Conservation (phyloP, 2,113 vertebrate genomes). For the Xenopus laevis region DNA sequence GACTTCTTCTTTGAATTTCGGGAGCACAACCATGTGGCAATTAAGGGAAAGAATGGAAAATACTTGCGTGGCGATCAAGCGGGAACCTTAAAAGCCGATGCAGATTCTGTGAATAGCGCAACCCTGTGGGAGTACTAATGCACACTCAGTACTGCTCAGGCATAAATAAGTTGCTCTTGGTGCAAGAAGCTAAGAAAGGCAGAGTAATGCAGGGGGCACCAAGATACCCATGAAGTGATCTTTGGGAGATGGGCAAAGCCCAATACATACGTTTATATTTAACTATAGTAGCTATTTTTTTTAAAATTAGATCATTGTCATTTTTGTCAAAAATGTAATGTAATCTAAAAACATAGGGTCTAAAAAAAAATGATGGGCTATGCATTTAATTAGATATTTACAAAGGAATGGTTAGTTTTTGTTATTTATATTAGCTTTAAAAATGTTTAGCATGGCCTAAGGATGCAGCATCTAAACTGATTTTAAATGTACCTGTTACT, state of each 20-base stretch:
- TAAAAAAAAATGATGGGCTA: constrained; percentile 1
- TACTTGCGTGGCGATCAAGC: constrained; percentile 89
- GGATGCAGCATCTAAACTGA: too few relatives aligned
- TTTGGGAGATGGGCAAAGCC: too few relatives aligned
- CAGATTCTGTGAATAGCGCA: constrained; percentile 60
- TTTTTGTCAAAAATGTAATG: not conserved
- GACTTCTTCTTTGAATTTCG: constrained; percentile 91
- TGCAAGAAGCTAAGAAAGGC: not conserved
- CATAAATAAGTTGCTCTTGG: not conserved
- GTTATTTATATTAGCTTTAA: constrained; percentile 6
- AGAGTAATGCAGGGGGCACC: too few relatives aligned
- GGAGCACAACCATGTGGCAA: constrained; percentile 80
- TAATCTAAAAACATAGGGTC: not conserved
- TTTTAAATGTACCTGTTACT: too few relatives aligned
- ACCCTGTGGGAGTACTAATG: constrained; percentile 91
- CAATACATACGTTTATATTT: too few relatives aligned
- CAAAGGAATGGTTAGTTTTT: not conserved
- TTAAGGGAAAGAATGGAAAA: constrained; percentile 80
- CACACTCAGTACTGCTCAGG: constrained; percentile 11
- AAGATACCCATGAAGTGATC: too few relatives aligned
- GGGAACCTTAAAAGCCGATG: constrained; percentile 82
- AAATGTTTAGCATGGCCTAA: not conserved
- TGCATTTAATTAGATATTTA: constrained; percentile 13
- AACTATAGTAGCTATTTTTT: not conserved
- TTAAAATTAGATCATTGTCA: not conserved